Evolutionary conservation across 2,797 vertebrate genomes (phyloP).

Genomic region (Hippocampus kuda): DNA sequence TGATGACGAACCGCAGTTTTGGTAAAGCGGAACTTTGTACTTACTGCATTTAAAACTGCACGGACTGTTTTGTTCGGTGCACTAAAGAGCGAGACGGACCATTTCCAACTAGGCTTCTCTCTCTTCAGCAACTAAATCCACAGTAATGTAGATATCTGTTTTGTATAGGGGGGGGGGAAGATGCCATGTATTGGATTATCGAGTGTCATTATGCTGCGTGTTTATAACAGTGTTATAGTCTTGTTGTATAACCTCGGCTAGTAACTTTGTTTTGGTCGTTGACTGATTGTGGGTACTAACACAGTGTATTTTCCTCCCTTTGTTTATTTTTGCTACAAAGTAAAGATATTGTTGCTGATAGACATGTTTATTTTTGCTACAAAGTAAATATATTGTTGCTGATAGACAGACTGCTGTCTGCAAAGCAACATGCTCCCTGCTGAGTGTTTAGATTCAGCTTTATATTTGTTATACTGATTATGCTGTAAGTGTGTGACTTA

Average conservation of each 20-base stretch:
- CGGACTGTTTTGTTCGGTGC: conserved; percentile 49
- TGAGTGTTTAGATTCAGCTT: conserved; percentile 31
- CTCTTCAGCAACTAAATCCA: conserved; percentile 28
- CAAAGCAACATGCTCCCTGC: conserved; percentile 2
- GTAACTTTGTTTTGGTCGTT: conserved; percentile 19
- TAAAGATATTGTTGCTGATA: not conserved
- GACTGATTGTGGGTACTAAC: not conserved
- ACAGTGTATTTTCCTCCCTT: too few relatives aligned
- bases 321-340: not conserved
- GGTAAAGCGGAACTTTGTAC: conserved; percentile 35
- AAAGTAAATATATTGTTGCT: not conserved
- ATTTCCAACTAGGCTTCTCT: conserved; percentile 13
- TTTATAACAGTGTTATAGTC: not conserved
- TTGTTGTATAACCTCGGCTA: not conserved
- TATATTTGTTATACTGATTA: not conserved
- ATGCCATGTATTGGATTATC: not conserved
- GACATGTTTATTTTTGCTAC: not conserved
- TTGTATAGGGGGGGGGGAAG: not conserved
- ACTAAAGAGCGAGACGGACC: conserved; percentile 21
- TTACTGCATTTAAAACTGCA: not conserved
- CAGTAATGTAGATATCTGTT: not conserved
- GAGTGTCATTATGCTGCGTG: not conserved
- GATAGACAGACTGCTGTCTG: not conserved
- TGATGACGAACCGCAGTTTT: not conserved
- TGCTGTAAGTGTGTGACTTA: not conserved